These are phyloP conservation scores for Panthera leo DNA, from an alignment of 2,113 vertebrate genomes.

Conservation along the genomic window DNA sequence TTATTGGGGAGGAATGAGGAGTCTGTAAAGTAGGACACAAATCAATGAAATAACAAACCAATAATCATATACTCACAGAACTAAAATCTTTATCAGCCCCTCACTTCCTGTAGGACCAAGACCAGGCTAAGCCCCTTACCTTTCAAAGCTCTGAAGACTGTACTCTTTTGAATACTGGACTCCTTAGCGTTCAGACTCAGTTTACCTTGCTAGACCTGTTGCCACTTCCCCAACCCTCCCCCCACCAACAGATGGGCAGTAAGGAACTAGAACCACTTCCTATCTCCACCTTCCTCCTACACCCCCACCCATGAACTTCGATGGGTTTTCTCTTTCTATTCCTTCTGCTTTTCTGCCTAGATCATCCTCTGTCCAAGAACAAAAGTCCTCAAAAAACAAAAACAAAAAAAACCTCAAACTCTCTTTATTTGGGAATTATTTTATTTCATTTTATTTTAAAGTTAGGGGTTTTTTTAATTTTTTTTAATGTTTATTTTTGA, in stretches of 20 bases:
- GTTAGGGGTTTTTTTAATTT: too few species aligned
- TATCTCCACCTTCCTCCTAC: too few species aligned
- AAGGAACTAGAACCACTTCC: not conserved
- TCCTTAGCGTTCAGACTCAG: not conserved
- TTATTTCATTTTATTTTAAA: not conserved
- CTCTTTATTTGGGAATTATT: not conserved
- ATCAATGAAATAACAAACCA: not conserved
- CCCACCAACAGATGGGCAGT: not conserved
- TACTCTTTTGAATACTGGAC: not conserved
- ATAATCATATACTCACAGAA: not conserved
- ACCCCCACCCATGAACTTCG: rapidly evolving
- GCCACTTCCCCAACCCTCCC: not conserved
- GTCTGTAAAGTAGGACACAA: not conserved
- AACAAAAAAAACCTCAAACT: not conserved
- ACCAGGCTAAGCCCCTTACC: not conserved
- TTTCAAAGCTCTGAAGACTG: not conserved
- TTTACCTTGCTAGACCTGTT: not conserved
- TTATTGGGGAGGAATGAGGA: not conserved
- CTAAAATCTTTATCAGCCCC: not conserved
- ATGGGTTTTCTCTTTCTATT: not conserved
- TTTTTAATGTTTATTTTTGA: too few species aligned
- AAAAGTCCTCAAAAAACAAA: not conserved
- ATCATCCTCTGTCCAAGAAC: not conserved
- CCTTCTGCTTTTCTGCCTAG: not conserved
- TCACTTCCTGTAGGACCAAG: not conserved